These are phyloP conservation scores for Stramonita haemastoma DNA, from an alignment of 2,888 invertebrate genomes.

Conservation along the genomic window DNA sequence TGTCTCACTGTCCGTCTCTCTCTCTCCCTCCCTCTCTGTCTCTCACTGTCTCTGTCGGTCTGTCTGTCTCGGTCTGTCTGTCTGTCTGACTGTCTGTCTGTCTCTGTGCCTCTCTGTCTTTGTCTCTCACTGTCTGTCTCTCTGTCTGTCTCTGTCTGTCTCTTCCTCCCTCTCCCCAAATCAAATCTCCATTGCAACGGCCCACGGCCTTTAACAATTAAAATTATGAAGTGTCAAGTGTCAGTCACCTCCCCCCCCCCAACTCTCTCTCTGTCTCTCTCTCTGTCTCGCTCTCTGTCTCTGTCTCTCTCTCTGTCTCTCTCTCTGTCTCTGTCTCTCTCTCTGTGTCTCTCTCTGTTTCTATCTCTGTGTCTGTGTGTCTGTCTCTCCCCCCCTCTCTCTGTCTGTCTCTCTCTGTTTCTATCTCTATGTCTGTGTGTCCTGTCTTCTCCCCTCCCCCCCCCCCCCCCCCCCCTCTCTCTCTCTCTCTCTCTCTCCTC, in stretches of 20 bases:
- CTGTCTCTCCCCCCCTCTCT: background rate
- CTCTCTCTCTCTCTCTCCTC: too few species aligned
- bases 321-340: background rate
- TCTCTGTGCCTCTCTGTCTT: background rate
- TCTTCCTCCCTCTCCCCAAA: too few species aligned
- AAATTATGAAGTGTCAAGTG: too few species aligned
- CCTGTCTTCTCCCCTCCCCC: background rate
- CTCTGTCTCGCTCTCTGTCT: too few species aligned
- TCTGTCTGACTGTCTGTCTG: background rate
- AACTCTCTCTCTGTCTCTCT: too few species aligned
- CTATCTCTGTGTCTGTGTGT: too few species aligned
- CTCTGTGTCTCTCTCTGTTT: background rate
- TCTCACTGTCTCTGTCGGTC: background rate
- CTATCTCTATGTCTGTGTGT: background rate
- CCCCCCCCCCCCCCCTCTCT: too few species aligned
- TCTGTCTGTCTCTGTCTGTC: background rate
- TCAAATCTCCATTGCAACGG: too few species aligned
- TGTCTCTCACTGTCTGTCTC: background rate
- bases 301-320: background rate
- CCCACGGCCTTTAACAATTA: too few species aligned
- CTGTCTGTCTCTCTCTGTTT: background rate
- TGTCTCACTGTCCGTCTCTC: too few species aligned
- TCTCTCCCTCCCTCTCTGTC: too few species aligned
- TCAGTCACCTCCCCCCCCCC: too few species aligned
- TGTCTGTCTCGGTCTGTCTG: background rate